Evolutionary conservation across 35 echinoderm and acorn worm species (phyloP).

Genomic region (Holothuria glaberrima): DNA sequence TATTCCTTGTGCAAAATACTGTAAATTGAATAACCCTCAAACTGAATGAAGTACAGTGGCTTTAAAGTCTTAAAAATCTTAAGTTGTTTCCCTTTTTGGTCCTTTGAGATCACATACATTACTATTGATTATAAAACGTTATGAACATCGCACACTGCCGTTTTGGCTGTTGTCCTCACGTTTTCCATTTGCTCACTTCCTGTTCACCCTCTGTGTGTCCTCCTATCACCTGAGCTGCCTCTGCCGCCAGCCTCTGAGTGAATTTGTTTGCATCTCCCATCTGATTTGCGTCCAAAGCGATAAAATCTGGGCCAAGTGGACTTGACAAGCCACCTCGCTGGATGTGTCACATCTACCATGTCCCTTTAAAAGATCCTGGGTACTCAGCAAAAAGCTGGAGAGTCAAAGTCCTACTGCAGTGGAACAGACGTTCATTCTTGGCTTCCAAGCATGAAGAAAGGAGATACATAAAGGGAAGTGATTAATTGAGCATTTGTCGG

Average conservation of each 20-base stretch:
- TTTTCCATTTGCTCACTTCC: neutral
- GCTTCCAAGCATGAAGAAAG: conserved; percentile 13
- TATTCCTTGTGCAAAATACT: no score
- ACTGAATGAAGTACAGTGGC: no score
- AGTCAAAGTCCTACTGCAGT: conserved; percentile 21
- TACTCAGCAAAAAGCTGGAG: neutral
- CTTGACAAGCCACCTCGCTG: conserved; percentile 19
- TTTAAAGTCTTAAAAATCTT: no score
- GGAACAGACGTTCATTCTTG: conserved; percentile 39
- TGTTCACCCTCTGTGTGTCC: neutral
- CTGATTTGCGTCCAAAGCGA: conserved; percentile 28
- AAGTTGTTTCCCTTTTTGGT: no score
- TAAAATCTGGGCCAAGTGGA: conserved; percentile 51
- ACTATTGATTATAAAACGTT: no score
- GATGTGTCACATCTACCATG: conserved; percentile 4
- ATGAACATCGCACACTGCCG: no score
- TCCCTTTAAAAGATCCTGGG: conserved; percentile 16
- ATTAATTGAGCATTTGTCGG: conserved; percentile 53
- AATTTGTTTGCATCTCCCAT: conserved; percentile 32
- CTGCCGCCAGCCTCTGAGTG: conserved; percentile 1
- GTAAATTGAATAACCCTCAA: no score
- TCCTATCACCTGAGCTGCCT: conserved; percentile 13
- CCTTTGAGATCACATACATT: no score
- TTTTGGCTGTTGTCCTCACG: no score
- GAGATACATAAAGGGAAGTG: conserved; percentile 18